Percentiles rank a stretch among this genome's conserved stretches.
Conservation (phyloP, 2,113 vertebrate genomes). For the Eurypyga helias region DNA sequence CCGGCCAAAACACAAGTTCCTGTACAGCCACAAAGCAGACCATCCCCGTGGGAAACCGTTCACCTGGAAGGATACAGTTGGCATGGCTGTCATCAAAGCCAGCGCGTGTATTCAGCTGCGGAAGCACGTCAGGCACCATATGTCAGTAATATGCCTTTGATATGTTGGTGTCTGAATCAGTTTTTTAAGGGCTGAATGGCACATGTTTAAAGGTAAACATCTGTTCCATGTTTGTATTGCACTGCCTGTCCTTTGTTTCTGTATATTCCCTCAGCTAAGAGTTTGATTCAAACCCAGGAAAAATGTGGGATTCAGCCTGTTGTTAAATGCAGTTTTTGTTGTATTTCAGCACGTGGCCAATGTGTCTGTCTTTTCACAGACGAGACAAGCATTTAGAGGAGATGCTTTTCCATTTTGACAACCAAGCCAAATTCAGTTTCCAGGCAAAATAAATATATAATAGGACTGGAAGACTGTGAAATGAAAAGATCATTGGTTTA, state of each 20-base stretch:
- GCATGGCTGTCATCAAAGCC: not conserved
- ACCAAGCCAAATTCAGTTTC: not conserved
- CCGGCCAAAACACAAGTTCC: not conserved
- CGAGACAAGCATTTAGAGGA: not conserved
- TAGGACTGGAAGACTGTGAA: not conserved
- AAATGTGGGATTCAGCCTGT: not conserved
- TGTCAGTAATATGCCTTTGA: conserved; percentile 37
- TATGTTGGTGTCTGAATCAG: not conserved
- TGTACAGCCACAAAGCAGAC: not conserved
- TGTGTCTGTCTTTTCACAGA: not conserved
- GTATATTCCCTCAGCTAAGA: not conserved
- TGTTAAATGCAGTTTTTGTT: not conserved
- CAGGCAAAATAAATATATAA: not conserved
- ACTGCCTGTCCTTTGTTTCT: not conserved
- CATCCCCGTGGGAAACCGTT: not conserved
- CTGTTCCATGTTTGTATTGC: not conserved
- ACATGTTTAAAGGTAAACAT: conserved; percentile 12
- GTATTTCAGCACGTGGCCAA: not conserved
- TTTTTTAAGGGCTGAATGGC: not conserved
- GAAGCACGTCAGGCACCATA: conserved; percentile 9
- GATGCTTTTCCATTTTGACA: not conserved
- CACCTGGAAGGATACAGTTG: not conserved
- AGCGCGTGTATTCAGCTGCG: not conserved
- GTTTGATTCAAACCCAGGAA: not conserved
- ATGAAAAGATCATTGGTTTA: not conserved